phyloP scores from a whole-genome alignment of 2,888 invertebrate genomes.

The Agrochola macilenta region DNA sequence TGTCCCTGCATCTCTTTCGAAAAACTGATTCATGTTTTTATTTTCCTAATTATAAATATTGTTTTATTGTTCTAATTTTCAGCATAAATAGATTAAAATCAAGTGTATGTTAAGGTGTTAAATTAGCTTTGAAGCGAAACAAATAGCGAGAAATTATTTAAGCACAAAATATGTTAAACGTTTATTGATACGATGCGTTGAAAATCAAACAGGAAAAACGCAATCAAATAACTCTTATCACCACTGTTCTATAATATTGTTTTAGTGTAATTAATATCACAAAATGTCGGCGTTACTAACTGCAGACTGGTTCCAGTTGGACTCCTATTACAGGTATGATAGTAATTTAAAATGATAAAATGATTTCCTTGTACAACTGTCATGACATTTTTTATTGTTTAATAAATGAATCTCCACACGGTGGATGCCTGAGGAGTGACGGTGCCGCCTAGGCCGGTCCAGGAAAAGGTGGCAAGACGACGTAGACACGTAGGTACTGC shows the following conservation, averaged over 20 bases:
- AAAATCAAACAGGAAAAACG: slow-evolving; percentile 56
- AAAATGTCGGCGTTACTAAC: slow-evolving; percentile 87
- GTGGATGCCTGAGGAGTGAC: not conserved
- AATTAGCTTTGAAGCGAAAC: slow-evolving; percentile 1
- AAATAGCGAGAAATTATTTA: not conserved
- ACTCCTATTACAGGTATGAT: slow-evolving; percentile 85
- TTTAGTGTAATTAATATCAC: slow-evolving; percentile 40
- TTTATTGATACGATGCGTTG: slow-evolving; percentile 15
- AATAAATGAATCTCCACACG: not conserved
- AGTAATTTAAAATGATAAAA: not conserved
- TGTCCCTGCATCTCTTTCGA: not conserved
- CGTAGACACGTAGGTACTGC: not conserved
- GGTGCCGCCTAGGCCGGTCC: not conserved
- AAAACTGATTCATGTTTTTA: slow-evolving; percentile 40
- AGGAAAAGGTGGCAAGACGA: not conserved
- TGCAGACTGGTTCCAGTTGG: slow-evolving; percentile 88
- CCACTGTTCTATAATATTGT: slow-evolving; percentile 10
- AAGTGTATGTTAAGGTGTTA: not conserved
- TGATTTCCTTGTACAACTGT: not conserved
- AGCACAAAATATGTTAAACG: not conserved
- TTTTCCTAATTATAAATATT: slow-evolving; percentile 1
- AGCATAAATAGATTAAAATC: not conserved
- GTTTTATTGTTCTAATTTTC: not conserved
- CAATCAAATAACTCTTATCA: slow-evolving; percentile 50
- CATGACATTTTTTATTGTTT: not conserved